Percentiles rank a stretch among this genome's conserved stretches.
Conservation (phyloP, 2,888 invertebrate species). For the Ashinkailepas kermadecensis region DNA sequence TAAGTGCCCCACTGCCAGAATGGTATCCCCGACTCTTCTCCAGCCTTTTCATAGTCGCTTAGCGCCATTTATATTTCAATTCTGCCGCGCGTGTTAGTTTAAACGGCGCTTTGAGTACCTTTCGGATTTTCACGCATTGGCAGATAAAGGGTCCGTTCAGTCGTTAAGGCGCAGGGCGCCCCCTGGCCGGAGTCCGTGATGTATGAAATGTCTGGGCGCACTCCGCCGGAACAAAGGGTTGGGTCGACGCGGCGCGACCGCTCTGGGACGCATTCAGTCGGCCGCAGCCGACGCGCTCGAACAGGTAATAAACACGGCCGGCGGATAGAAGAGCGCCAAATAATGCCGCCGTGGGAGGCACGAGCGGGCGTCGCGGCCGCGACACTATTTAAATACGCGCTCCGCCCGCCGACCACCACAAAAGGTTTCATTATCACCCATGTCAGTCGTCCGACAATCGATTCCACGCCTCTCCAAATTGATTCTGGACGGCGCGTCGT, state of each 20-base stretch:
- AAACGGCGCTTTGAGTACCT: slow-evolving; percentile 19
- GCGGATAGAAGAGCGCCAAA: background rate
- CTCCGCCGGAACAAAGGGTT: background rate
- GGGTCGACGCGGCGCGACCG: background rate
- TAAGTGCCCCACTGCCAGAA: background rate
- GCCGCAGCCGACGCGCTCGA: background rate
- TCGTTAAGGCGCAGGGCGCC: background rate
- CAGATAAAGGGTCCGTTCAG: background rate
- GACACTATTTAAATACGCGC: slow-evolving; percentile 3
- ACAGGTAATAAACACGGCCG: background rate
- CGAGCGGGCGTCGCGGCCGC: background rate
- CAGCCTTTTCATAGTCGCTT: background rate
- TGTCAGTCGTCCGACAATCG: background rate
- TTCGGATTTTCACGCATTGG: slow-evolving; percentile 1
- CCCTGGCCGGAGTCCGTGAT: background rate
- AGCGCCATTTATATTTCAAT: slow-evolving; percentile 16
- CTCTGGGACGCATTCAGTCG: no score
- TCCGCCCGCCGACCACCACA: background rate
- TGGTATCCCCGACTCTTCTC: background rate
- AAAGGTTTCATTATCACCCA: slow-evolving; percentile 8
- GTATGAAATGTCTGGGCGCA: background rate
- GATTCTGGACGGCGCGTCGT: background rate
- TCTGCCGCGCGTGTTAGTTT: slow-evolving; percentile 19
- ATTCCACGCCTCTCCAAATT: slow-evolving; percentile 4
- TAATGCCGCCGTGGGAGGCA: slow-evolving; percentile 14